Percentiles rank a stretch among this genome's conserved stretches.
These are phyloP conservation scores for Labia minor DNA, from an alignment of 2,888 invertebrate species.

Conservation along the genomic window DNA sequence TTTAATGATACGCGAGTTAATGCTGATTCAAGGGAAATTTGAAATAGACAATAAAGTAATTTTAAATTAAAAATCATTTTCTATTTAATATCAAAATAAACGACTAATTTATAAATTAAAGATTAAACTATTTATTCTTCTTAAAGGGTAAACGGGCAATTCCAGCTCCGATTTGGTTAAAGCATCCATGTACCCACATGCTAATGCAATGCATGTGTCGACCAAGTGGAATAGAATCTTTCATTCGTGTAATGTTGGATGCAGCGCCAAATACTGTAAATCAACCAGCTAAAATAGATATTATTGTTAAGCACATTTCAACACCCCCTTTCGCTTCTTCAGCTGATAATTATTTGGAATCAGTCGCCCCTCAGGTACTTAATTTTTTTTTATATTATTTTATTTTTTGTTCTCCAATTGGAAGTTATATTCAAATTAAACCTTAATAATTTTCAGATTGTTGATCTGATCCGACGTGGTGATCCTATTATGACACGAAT, in stretches of 20 bases:
- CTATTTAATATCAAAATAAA: no score
- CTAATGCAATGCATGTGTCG: constrained; percentile 48
- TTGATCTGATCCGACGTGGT: constrained; percentile 24
- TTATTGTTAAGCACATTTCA: constrained; percentile 53
- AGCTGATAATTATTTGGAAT: constrained; percentile 43
- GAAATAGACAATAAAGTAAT: constrained; percentile 24
- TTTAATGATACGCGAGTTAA: constrained; percentile 54
- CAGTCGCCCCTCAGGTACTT: constrained; percentile 35
- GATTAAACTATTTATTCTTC: not conserved
- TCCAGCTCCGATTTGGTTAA: constrained; percentile 51
- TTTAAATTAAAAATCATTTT: not conserved
- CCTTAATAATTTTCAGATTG: constrained; percentile 26
- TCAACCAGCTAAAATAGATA: constrained; percentile 57
- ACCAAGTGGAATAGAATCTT: constrained; percentile 51
- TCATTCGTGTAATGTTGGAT: constrained; percentile 55
- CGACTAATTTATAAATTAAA: no score
- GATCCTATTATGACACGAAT: constrained; percentile 30
- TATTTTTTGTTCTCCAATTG: not conserved
- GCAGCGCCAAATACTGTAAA: constrained; percentile 45
- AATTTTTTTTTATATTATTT: not conserved
- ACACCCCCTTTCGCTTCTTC: constrained; percentile 36
- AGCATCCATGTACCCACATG: constrained; percentile 47
- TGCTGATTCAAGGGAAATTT: constrained; percentile 43
- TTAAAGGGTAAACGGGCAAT: constrained; percentile 15
- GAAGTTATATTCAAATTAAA: no score